phyloP scores from a whole-genome alignment of 1,140 invertebrate genomes.

The Cephus cinctus region DNA sequence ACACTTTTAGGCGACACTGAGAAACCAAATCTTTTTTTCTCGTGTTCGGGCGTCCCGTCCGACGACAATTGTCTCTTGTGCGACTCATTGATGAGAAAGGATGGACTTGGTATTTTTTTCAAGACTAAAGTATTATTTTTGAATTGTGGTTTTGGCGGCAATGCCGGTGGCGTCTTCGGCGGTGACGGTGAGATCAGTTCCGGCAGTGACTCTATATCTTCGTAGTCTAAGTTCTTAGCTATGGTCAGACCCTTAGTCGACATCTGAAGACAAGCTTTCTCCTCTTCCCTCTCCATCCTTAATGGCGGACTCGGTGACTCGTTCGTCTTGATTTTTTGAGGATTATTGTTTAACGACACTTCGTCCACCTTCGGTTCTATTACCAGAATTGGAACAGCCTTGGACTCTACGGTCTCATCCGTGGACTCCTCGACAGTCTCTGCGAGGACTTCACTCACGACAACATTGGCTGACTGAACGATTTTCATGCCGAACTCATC shows the following conservation, averaged over 20 bases:
- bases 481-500: slow-evolving; percentile 46
- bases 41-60: slow-evolving; percentile 13
- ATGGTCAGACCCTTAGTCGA: slow-evolving; percentile 50
- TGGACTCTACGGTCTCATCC: slow-evolving; percentile 27
- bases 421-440: slow-evolving; percentile 24
- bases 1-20: slow-evolving; percentile 1
- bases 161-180: slow-evolving; percentile 64
- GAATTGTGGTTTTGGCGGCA: slow-evolving; percentile 70
- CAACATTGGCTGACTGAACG: slow-evolving; percentile 10
- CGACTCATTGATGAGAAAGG: slow-evolving; percentile 63
- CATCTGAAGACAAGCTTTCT: slow-evolving; percentile 47
- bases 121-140: slow-evolving; percentile 57
- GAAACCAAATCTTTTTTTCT: slow-evolving; percentile 20
- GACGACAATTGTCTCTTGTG: slow-evolving; percentile 54
- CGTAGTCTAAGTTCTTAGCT: slow-evolving; percentile 62
- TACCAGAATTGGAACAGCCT: slow-evolving; percentile 47
- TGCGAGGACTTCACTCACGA: background rate
- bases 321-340: slow-evolving; percentile 7
- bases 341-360: slow-evolving; percentile 12
- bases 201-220: slow-evolving; percentile 52
- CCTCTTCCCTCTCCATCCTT: slow-evolving; percentile 43
- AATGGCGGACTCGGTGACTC: slow-evolving; percentile 27
- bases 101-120: slow-evolving; percentile 63
- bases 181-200: slow-evolving; percentile 36
- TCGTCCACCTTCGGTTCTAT: slow-evolving; percentile 45